Evolutionary conservation across 2,888 invertebrate species (phyloP), one percentile per base, ranked within the genome.

Genomic region (Cynaeus angustus): DNA sequence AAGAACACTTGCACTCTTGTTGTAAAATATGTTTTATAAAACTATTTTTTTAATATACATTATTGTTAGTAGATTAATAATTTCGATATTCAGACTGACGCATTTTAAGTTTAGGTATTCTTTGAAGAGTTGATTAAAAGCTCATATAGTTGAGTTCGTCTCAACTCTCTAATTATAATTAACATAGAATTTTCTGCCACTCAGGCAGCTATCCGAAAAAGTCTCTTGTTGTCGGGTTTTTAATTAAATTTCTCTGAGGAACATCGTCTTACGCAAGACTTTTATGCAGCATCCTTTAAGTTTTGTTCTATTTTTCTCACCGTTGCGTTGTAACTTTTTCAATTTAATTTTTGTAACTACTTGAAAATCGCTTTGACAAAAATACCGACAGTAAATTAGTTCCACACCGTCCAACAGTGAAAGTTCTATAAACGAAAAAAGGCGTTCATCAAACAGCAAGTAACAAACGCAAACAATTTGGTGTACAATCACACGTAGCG

Each of bases 381-480:
- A 55, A 55, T 37, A 50, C 28, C 10, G 30, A n/a, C 50, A 14
- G 55, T 14, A 55, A 33, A 55, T 55, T 55, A 55, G 55, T 55
- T 55, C 21, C 52, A 26, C 55, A 21, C n/a, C 30, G 13, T 12
- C 37, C n/a, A 12, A 21, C 30, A 30, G 9, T 12, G 6, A 12
- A 41, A 41, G 13, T n/a, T 6, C 12, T 41, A 10, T 1, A 9
- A 16, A 48, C 14, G 48, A n/a, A 53, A 53, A 53, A 50, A 50
- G n/a, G 8, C 58, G 5, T 41, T 28, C 50, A 61, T 61, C 37
- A 38, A 46, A 59, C 46, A 33, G 6, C 7, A 13, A 50, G 13
- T 26, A 50, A 48, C 59, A 59, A 59, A 61, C 38, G 33, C 50
- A 61, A 61, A 61, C 61, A 48, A 61, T 61, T 58, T 61, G 33